Evolutionary conservation across 23 tunicate species (phyloP).

Genomic region (Halocynthia aurantium): DNA sequence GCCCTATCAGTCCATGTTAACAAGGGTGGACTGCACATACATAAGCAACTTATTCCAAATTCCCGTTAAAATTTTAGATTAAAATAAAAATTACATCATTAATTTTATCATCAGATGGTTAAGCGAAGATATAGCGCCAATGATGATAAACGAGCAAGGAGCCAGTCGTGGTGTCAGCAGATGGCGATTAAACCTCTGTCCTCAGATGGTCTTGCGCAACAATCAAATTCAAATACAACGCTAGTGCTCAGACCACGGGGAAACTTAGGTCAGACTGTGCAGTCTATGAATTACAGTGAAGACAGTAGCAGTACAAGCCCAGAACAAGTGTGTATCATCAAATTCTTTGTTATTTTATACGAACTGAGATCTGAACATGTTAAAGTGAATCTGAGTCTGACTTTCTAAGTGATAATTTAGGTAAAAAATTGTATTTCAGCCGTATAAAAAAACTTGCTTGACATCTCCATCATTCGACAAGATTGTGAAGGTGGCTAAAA

Average conservation of each 20-base stretch:
- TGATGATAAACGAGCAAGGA: background rate
- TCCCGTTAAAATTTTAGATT: no score
- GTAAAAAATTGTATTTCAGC: background rate
- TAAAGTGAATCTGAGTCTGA: background rate
- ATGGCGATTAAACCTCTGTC: background rate
- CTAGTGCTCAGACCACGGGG: background rate
- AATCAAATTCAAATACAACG: background rate
- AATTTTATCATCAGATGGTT: background rate
- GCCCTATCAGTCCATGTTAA: no score
- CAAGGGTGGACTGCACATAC: no score
- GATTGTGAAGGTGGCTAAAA: background rate
- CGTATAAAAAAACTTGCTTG: background rate
- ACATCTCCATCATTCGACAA: background rate
- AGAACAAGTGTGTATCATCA: background rate
- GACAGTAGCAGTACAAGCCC: slow-evolving; percentile 12
- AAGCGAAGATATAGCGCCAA: slow-evolving; percentile 1
- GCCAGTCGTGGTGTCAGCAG: slow-evolving; percentile 1
- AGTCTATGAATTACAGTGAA: slow-evolving; percentile 12
- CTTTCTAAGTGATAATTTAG: background rate
- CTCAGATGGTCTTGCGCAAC: background rate
- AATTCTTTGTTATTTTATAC: background rate
- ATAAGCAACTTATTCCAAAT: no score
- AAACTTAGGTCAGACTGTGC: slow-evolving; percentile 1
- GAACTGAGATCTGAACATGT: background rate
- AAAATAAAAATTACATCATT: no score